Evolutionary conservation across 2,888 invertebrate genomes (phyloP).

Genomic region (Spodoptera littoralis): DNA sequence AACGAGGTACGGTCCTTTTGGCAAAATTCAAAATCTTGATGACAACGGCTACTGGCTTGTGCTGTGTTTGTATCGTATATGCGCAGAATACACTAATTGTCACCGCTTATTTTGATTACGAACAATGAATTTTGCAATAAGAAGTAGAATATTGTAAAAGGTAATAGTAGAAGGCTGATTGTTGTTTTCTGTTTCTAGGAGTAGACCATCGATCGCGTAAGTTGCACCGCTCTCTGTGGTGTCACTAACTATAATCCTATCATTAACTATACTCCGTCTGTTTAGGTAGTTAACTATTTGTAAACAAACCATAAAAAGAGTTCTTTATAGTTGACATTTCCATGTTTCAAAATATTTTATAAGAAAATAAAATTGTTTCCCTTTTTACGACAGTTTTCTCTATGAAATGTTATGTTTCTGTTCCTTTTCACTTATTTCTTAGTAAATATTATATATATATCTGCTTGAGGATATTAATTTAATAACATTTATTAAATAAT

Average conservation of each 20-base stretch:
- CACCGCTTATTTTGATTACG: slow-evolving; percentile 77
- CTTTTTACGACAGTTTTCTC: too few species aligned
- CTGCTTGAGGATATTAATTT: too few species aligned
- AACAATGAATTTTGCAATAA: slow-evolving; percentile 68
- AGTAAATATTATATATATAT: too few species aligned
- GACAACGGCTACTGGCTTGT: slow-evolving; percentile 66
- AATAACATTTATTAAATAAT: too few species aligned
- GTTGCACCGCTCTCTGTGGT: slow-evolving; percentile 89
- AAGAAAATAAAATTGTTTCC: too few species aligned
- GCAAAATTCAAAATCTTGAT: slow-evolving; percentile 68
- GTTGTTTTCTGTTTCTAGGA: slow-evolving; percentile 89
- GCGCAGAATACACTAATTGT: slow-evolving; percentile 76
- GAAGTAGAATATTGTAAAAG: slow-evolving; percentile 72
- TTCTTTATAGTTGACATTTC: too few species aligned
- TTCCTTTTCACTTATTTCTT: too few species aligned
- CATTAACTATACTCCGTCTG: too few species aligned
- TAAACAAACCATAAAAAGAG: too few species aligned
- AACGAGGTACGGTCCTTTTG: slow-evolving; percentile 46
- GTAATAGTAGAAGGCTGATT: slow-evolving; percentile 83
- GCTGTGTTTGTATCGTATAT: slow-evolving; percentile 79
- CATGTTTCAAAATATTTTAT: too few species aligned
- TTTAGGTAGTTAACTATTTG: too few species aligned
- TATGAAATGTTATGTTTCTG: too few species aligned
- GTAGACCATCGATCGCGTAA: slow-evolving; percentile 89
- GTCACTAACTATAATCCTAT: slow-evolving; percentile 85